phyloP scores from a whole-genome alignment of 2,888 invertebrate genomes.

The Tetragnatha montana region DNA sequence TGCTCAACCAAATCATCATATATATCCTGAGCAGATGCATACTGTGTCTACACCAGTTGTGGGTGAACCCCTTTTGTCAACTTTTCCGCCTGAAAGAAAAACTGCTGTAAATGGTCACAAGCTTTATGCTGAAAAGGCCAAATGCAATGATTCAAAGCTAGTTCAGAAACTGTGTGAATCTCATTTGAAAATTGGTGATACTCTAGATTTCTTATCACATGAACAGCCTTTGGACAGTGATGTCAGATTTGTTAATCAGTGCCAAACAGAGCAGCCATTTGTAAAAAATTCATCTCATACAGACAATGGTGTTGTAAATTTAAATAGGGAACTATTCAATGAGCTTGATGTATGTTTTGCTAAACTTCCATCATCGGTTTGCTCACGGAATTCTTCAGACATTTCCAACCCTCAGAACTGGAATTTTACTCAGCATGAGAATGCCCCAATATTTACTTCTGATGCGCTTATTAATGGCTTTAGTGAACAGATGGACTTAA shows the following conservation, averaged over 20 bases:
- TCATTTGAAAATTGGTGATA: no score
- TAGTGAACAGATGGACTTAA: not conserved
- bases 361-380: not conserved
- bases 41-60: not conserved
- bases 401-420: not conserved
- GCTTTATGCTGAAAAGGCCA: no score
- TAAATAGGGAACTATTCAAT: constrained; percentile 38
- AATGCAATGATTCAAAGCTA: no score
- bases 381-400: constrained; percentile 13
- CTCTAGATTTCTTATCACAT: no score
- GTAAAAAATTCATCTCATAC: not conserved
- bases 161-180: no score
- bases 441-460: not conserved
- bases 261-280: no score
- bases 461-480: not conserved
- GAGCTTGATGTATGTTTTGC: constrained; percentile 54
- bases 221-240: no score
- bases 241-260: no score
- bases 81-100: no score
- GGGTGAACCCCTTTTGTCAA: no score
- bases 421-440: not conserved
- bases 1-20: not conserved
- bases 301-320: constrained; percentile 1
- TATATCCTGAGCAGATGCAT: not conserved
- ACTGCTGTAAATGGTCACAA: no score